phyloP scores from a whole-genome alignment of 2,888 invertebrate species.

The Agriotes lineatus region DNA sequence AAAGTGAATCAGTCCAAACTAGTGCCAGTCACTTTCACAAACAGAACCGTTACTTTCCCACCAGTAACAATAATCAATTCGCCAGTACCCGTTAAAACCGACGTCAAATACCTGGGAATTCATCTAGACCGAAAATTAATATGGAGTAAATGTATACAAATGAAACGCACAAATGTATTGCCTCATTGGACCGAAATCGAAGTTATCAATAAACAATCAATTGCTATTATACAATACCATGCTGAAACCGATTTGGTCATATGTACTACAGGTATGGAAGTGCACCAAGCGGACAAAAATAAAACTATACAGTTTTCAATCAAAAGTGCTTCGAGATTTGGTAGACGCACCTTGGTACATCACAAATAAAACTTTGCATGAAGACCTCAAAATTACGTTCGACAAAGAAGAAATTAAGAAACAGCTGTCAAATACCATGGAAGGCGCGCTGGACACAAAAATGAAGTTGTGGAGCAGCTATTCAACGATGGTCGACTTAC shows the following conservation, averaged over 20 bases:
- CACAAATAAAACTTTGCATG: too few relatives aligned
- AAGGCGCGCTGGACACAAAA: too few relatives aligned
- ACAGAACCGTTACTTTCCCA: background rate
- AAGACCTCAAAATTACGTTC: too few relatives aligned
- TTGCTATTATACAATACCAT: background rate
- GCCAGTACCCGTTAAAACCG: background rate
- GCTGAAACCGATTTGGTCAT: background rate
- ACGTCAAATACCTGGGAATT: background rate
- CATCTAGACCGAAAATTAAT: background rate
- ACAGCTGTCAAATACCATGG: too few relatives aligned
- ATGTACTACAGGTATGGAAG: background rate
- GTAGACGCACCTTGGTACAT: background rate
- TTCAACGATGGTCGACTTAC: too few relatives aligned
- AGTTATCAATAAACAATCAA: background rate
- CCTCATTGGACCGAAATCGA: background rate
- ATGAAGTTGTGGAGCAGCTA: too few relatives aligned
- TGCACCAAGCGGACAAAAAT: background rate
- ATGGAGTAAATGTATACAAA: background rate
- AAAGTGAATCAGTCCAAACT: conserved; percentile 3
- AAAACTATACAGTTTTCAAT: background rate
- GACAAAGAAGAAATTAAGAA: too few relatives aligned
- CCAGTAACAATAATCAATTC: background rate
- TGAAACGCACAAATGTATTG: background rate
- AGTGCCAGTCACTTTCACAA: background rate
- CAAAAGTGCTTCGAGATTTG: background rate